Conservation (phyloP, 2,888 invertebrate genomes). For the Rugalucina vietnamica region DNA sequence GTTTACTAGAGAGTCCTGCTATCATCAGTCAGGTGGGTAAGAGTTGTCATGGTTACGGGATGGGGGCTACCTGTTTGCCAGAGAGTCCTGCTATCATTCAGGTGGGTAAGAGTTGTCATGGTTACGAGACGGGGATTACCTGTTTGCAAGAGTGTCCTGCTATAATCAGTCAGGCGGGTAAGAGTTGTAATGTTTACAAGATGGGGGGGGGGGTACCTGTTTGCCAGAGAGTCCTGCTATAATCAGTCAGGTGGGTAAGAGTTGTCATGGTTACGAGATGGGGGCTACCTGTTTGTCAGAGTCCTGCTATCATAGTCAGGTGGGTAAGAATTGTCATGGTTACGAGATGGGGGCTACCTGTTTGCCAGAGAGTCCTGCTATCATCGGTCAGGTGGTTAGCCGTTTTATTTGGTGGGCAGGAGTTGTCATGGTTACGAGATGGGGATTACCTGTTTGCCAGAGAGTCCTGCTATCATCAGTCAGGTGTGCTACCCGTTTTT, state of each 20-base stretch:
- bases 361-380: slow-evolving; percentile 86
- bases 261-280: slow-evolving; percentile 85
- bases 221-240: slow-evolving; percentile 86
- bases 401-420: too few relatives aligned
- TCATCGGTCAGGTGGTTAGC: slow-evolving; percentile 84
- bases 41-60: slow-evolving; percentile 85
- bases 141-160: slow-evolving; percentile 86
- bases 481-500: too few relatives aligned
- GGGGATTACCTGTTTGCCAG: slow-evolving; percentile 85
- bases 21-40: slow-evolving; percentile 85
- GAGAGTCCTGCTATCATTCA: slow-evolving; percentile 86
- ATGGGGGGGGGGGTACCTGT: slow-evolving; percentile 85
- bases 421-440: slow-evolving; percentile 85
- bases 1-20: slow-evolving; percentile 86
- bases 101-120: slow-evolving; percentile 84
- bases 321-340: slow-evolving; percentile 84
- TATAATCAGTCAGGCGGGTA: slow-evolving; percentile 85
- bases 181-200: slow-evolving; percentile 85
- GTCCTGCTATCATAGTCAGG: slow-evolving; percentile 86
- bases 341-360: slow-evolving; percentile 85
- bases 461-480: slow-evolving; percentile 86
- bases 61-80: slow-evolving; percentile 85
- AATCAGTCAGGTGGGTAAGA: slow-evolving; percentile 85
- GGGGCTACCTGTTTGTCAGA: slow-evolving; percentile 85
- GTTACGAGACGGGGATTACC: slow-evolving; percentile 85